phyloP scores from a whole-genome alignment of 37 sponge, comb jelly and placozoan species.

The Corticium candelabrum region DNA sequence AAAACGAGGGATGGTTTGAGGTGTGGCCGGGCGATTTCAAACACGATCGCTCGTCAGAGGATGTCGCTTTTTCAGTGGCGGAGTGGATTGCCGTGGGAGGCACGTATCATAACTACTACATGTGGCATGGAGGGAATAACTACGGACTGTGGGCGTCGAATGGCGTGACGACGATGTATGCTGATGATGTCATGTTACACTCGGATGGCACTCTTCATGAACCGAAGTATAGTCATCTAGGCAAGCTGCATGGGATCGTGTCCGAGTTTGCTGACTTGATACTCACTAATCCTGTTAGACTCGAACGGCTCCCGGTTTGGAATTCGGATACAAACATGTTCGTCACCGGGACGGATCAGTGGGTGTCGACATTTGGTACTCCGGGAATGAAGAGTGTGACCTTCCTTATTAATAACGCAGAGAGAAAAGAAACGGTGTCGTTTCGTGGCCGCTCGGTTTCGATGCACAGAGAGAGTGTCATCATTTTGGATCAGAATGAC shows the following conservation, averaged over 20 bases:
- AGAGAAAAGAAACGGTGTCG: neutral
- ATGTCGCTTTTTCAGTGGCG: constrained; percentile 32
- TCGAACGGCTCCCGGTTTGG: neutral
- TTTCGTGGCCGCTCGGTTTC: neutral
- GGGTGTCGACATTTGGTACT: constrained; percentile 7
- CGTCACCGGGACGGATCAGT: constrained; percentile 13
- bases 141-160: constrained; percentile 16
- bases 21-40: constrained; percentile 13
- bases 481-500: no score
- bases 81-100: constrained; percentile 49
- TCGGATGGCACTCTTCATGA: constrained; percentile 30
- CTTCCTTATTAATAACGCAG: neutral
- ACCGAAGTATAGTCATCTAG: constrained; percentile 39
- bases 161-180: constrained; percentile 28
- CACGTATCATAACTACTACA: constrained; percentile 48
- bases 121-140: constrained; percentile 52
- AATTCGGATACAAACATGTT: neutral
- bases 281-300: constrained; percentile 1
- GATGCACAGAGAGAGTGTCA: no score
- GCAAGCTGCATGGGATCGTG: constrained; percentile 11
- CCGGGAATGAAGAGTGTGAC: neutral
- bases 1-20: constrained; percentile 40
- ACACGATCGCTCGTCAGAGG: constrained; percentile 15
- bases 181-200: constrained; percentile 36
- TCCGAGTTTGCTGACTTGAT: neutral